These are phyloP conservation scores for Trinectes maculatus DNA, from an alignment of 2,113 vertebrate genomes.

Conservation along the genomic window DNA sequence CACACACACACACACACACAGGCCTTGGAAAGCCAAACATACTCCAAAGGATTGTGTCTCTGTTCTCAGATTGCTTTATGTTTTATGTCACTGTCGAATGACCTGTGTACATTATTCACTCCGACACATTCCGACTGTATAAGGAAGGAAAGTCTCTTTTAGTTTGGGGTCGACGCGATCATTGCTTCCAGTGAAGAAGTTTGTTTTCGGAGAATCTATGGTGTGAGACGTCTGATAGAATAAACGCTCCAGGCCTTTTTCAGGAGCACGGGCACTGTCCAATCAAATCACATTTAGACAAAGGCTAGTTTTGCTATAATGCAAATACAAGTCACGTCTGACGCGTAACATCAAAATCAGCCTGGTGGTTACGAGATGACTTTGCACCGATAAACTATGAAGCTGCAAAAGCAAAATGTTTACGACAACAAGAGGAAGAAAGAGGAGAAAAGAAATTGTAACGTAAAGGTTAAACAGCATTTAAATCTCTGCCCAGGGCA, in stretches of 20 bases:
- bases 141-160: background rate
- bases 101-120: background rate
- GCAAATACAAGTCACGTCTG: no score
- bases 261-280: no score
- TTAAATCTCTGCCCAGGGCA: slow-evolving; percentile 41
- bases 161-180: background rate
- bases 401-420: no score
- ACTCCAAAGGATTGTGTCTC: slow-evolving; percentile 24
- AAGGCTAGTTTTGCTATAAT: no score
- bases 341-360: no score
- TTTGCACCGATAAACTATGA: no score
- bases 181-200: background rate
- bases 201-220: background rate
- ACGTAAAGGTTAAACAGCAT: slow-evolving; percentile 15
- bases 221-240: background rate
- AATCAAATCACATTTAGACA: no score
- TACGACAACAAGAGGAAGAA: background rate
- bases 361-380: no score
- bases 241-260: background rate
- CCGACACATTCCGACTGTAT: slow-evolving; percentile 10
- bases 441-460: background rate
- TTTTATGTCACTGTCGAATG: slow-evolving; percentile 11
- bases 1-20: slow-evolving; percentile 7
- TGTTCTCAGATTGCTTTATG: slow-evolving; percentile 11
- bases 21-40: slow-evolving; percentile 36